Conservation (phyloP, 2,797 vertebrate genomes). For the Onychomys torridus region DNA sequence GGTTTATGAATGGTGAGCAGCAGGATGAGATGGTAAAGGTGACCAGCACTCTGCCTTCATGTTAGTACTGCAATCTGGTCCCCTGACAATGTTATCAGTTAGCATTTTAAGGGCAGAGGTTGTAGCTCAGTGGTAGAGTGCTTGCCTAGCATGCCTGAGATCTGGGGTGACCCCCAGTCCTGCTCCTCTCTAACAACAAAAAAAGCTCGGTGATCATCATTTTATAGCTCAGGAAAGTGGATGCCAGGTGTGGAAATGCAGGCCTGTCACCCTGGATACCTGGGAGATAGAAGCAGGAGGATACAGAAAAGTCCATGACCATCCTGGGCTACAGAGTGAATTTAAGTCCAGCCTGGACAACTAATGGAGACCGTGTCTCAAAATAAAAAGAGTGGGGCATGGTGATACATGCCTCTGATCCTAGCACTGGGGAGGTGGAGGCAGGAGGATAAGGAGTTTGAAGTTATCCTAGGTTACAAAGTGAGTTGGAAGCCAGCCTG, state of each 20-base stretch:
- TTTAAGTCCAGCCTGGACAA: not conserved
- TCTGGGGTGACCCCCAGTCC: not conserved
- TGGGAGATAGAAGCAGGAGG: not conserved
- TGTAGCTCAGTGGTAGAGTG: not conserved
- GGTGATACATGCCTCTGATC: no score
- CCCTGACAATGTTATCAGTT: not conserved
- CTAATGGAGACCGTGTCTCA: not conserved
- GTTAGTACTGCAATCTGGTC: not conserved
- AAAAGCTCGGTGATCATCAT: not conserved
- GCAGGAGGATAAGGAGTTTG: not conserved
- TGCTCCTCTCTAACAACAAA: not conserved
- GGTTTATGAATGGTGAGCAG: not conserved
- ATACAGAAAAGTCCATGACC: not conserved
- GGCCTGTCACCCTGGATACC: not conserved
- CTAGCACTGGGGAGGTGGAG: not conserved
- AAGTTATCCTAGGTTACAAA: not conserved
- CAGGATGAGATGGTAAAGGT: not conserved
- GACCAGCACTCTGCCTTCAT: not conserved
- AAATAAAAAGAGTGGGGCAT: not conserved
- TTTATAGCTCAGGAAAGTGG: not conserved
- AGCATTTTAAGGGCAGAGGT: not conserved
- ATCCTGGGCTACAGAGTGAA: not conserved
- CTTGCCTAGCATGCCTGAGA: not conserved
- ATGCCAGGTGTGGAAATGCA: not conserved
- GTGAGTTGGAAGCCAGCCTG: not conserved